Percentiles rank a stretch among this genome's conserved stretches.
These are phyloP conservation scores for Neria commutata DNA, from an alignment of 2,888 invertebrate genomes.

Conservation along the genomic window DNA sequence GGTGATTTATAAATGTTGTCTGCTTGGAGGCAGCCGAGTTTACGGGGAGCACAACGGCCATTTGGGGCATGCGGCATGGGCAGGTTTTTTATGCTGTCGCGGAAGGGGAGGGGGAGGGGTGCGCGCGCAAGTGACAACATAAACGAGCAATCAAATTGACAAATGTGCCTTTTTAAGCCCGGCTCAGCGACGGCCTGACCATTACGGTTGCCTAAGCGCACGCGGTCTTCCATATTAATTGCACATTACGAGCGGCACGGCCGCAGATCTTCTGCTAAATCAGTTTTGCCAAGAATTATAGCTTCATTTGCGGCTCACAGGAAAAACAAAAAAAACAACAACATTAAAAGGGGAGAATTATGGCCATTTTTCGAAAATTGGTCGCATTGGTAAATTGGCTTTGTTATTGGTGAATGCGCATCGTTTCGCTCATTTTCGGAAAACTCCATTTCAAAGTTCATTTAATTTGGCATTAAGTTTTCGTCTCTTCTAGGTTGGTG, in stretches of 20 bases:
- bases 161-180: conserved; percentile 43
- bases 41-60: conserved; percentile 8
- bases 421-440: too few relatives aligned
- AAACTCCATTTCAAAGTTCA: not conserved
- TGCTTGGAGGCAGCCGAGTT: too few relatives aligned
- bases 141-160: conserved; percentile 50
- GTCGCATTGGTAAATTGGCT: not conserved
- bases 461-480: not conserved
- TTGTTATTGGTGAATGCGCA: not conserved
- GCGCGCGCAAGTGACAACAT: conserved; percentile 21
- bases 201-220: conserved; percentile 19
- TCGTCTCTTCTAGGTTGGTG: not conserved
- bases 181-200: too few relatives aligned
- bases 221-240: conserved; percentile 54
- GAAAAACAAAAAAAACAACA: not conserved
- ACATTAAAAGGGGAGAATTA: not conserved
- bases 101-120: conserved; percentile 8
- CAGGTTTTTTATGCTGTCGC: conserved; percentile 17
- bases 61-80: not conserved
- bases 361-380: not conserved
- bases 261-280: too few relatives aligned
- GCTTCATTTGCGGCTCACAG: too few relatives aligned
- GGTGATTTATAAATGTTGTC: conserved; percentile 48
- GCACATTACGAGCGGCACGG: conserved; percentile 49
- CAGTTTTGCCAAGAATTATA: too few relatives aligned